phyloP scores from a whole-genome alignment of 1,140 invertebrate species.

The Drosophila pectinifera region DNA sequence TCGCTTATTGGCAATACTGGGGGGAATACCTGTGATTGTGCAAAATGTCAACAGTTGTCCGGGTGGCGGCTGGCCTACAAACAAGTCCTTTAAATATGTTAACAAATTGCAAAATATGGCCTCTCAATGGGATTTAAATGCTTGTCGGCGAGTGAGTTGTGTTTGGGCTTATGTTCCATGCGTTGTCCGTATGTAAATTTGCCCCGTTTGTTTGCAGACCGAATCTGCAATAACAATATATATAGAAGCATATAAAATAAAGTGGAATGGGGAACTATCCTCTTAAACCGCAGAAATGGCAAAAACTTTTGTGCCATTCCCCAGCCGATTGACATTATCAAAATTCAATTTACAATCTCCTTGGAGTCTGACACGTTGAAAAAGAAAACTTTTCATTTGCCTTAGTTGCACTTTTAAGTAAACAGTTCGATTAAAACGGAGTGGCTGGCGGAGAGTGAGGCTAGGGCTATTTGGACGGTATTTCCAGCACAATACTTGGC shows the following conservation, averaged over 20 bases:
- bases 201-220: slow-evolving; percentile 16
- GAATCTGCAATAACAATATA: slow-evolving; percentile 5
- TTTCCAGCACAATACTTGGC: slow-evolving; percentile 65
- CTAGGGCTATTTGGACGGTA: slow-evolving; percentile 4
- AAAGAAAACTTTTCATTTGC: slow-evolving; percentile 76
- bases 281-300: slow-evolving; percentile 61
- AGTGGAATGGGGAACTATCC: background rate
- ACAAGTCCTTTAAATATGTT: slow-evolving; percentile 37
- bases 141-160: slow-evolving; percentile 21
- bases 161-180: slow-evolving; percentile 26
- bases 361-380: slow-evolving; percentile 50
- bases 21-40: background rate
- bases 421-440: slow-evolving; percentile 81
- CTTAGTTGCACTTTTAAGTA: slow-evolving; percentile 81
- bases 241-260: background rate
- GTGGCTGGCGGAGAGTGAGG: slow-evolving; percentile 24
- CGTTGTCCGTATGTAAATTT: slow-evolving; percentile 39
- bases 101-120: slow-evolving; percentile 38
- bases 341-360: slow-evolving; percentile 81
- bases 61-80: background rate
- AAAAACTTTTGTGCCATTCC: slow-evolving; percentile 57
- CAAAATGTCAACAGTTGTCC: slow-evolving; percentile 21
- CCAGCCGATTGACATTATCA: slow-evolving; percentile 76
- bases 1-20: slow-evolving; percentile 4
- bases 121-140: slow-evolving; percentile 39